phyloP scores from a whole-genome alignment of 2,888 invertebrate species.

The Aleiodes testaceus region DNA sequence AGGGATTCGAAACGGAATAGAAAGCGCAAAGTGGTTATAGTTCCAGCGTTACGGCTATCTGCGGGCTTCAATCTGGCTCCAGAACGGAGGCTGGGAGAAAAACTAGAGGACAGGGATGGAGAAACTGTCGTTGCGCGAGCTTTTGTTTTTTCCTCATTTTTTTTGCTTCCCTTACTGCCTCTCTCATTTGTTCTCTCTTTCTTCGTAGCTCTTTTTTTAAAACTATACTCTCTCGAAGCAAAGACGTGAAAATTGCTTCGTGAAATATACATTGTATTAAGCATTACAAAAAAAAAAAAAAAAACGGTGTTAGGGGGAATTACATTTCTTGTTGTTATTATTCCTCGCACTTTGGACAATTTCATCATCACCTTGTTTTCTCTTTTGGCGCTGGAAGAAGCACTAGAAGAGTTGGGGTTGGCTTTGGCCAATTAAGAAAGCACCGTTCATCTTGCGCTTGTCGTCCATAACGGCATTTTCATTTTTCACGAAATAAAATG shows the following conservation, averaged over 20 bases:
- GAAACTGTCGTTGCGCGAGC: not conserved
- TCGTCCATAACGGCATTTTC: slow-evolving; percentile 49
- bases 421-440: slow-evolving; percentile 47
- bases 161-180: slow-evolving; percentile 1
- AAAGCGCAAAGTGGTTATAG: slow-evolving; percentile 31
- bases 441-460: slow-evolving; percentile 52
- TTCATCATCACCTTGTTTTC: slow-evolving; percentile 24
- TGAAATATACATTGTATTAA: slow-evolving; percentile 36
- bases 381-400: slow-evolving; percentile 1
- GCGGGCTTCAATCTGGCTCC: slow-evolving; percentile 26
- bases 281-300: not conserved
- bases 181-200: slow-evolving; percentile 32
- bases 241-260: slow-evolving; percentile 38
- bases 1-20: slow-evolving; percentile 27
- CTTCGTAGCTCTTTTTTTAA: slow-evolving; percentile 21
- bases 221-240: slow-evolving; percentile 11
- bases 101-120: not conserved
- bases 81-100: not conserved
- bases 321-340: slow-evolving; percentile 20
- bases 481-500: slow-evolving; percentile 46
- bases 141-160: slow-evolving; percentile 23
- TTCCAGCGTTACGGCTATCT: slow-evolving; percentile 21
- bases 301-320: not conserved
- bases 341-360: slow-evolving; percentile 23
- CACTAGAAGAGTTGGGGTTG: not conserved